A percentile compares a stretch with the other conserved stretches of the same genome.
phyloP scores from a whole-genome alignment of 2,888 invertebrate species.

The Sericinus montela region DNA sequence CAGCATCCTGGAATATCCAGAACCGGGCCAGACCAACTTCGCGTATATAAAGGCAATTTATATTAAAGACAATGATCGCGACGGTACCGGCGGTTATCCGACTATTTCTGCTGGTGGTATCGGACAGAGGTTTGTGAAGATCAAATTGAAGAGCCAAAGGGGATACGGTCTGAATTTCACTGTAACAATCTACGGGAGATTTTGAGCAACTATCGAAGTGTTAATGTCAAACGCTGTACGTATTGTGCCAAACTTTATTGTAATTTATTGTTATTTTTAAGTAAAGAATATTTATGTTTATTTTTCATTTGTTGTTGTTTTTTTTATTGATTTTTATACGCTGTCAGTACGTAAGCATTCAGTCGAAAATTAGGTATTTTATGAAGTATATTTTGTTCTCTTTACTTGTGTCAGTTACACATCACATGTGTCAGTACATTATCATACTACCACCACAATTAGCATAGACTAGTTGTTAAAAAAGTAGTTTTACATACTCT shows the following conservation, averaged over 20 bases:
- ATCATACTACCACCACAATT: too few species aligned
- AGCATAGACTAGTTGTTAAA: too few species aligned
- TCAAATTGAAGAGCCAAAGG: conserved; percentile 66
- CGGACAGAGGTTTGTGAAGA: conserved; percentile 59
- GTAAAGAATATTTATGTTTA: not conserved
- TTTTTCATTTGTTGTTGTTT: too few species aligned
- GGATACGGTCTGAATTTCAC: conserved; percentile 63
- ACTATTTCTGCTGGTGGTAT: conserved; percentile 59
- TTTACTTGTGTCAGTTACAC: too few species aligned
- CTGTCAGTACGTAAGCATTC: too few species aligned
- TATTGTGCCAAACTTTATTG: not conserved
- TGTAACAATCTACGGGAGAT: conserved; percentile 63
- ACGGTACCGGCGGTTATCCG: conserved; percentile 60
- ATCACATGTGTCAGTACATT: too few species aligned
- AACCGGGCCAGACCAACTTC: conserved; percentile 52
- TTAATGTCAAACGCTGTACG: not conserved
- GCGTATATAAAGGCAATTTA: conserved; percentile 56
- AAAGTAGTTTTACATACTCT: too few species aligned
- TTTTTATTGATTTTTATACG: too few species aligned
- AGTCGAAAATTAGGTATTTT: too few species aligned
- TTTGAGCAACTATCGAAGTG: conserved; percentile 27
- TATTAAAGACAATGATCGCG: conserved; percentile 53
- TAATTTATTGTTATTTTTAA: conserved; percentile 2
- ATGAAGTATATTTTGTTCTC: too few species aligned
- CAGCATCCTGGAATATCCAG: conserved; percentile 54